Evolutionary conservation across 37 sponge, comb jelly and placozoan species (phyloP).

Genomic region (Ephydatia muelleri): DNA sequence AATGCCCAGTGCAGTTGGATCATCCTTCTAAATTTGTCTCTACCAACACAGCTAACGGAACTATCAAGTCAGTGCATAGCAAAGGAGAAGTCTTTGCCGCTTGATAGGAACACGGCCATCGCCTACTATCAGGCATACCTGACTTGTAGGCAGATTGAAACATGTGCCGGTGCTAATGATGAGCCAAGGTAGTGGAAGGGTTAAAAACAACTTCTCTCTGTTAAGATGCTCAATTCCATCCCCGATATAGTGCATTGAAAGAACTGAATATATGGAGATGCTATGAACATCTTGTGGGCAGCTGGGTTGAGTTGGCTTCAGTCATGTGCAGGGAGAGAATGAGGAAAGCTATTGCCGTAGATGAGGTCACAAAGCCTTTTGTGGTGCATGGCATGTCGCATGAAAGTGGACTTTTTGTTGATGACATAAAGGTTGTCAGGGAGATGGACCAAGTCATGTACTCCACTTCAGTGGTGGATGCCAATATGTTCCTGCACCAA

Average conservation of each 20-base stretch:
- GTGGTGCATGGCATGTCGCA: neutral
- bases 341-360: neutral
- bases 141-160: neutral
- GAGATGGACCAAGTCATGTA: neutral
- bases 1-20: too few relatives aligned
- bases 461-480: neutral
- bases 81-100: neutral
- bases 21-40: too few relatives aligned
- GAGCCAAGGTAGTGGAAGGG: neutral
- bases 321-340: neutral
- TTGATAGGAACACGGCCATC: neutral
- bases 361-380: neutral
- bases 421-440: neutral
- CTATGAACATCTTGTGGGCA: neutral
- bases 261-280: neutral
- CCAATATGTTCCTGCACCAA: neutral
- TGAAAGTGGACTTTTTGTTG: neutral
- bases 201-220: neutral
- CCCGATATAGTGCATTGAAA: neutral
- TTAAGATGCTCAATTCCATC: neutral
- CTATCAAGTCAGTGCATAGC: neutral
- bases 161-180: neutral
- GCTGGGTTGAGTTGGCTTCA: neutral
- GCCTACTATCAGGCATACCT: neutral
- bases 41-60: neutral